These are phyloP conservation scores for Lobophora halterata DNA, from an alignment of 2,888 invertebrate species.

Conservation along the genomic window DNA sequence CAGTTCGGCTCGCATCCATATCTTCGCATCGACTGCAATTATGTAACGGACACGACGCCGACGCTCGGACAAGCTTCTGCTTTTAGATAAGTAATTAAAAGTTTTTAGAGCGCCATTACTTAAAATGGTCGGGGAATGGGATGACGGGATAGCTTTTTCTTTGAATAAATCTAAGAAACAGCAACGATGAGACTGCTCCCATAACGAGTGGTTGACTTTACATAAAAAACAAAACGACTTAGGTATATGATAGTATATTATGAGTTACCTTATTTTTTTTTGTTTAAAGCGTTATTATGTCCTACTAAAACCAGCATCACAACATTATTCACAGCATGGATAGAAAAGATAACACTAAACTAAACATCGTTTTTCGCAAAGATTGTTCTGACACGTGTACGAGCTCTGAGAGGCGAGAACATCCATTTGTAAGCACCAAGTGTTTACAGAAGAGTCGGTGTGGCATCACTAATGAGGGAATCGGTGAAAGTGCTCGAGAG, in stretches of 20 bases:
- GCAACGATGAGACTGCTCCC: background rate
- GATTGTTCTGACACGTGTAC: conserved; percentile 40
- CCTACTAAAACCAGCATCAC: no score
- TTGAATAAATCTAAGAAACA: background rate
- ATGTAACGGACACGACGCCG: conserved; percentile 50
- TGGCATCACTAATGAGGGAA: conserved; percentile 69
- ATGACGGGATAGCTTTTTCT: conserved; percentile 11
- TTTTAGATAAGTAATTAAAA: conserved; percentile 32
- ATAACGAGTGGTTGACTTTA: background rate
- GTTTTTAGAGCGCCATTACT: conserved; percentile 23
- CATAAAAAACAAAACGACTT: no score
- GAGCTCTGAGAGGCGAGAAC: conserved; percentile 43
- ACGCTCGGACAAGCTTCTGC: conserved; percentile 34
- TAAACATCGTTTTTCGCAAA: conserved; percentile 35
- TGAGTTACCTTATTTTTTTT: no score
- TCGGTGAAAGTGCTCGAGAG: conserved; percentile 58
- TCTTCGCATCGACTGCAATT: conserved; percentile 54
- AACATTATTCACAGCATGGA: no score
- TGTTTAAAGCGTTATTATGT: no score
- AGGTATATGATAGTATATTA: no score
- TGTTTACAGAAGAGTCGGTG: conserved; percentile 65
- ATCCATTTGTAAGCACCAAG: conserved; percentile 65
- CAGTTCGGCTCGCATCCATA: conserved; percentile 46
- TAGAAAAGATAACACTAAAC: conserved; percentile 13
- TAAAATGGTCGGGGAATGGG: conserved; percentile 23